Percentiles rank a stretch among this genome's conserved stretches.
Conservation (phyloP, 2,888 invertebrate species). For the Acanthosoma haemorrhoidale region DNA sequence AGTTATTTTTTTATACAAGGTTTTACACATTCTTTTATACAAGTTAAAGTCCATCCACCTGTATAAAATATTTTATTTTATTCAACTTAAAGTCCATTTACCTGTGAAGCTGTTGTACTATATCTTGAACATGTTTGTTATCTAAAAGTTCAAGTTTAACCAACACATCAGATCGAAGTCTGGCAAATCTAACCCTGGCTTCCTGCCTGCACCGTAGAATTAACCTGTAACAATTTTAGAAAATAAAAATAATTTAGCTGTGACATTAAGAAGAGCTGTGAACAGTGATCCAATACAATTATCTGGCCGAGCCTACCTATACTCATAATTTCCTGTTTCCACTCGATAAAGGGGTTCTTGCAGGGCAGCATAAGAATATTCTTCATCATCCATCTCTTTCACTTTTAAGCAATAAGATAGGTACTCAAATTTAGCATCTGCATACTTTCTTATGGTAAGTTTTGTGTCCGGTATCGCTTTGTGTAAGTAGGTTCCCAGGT, state of each 20-base stretch:
- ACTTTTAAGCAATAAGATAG: constrained; percentile 97
- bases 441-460: constrained; percentile 93
- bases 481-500: constrained; percentile 92
- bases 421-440: constrained; percentile 98
- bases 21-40: no score
- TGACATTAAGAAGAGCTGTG: background rate
- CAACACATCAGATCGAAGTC: constrained; percentile 80
- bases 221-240: constrained; percentile 58
- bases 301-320: constrained; percentile 62
- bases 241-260: background rate
- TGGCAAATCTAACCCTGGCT: constrained; percentile 78
- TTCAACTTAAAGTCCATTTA: no score
- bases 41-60: no score
- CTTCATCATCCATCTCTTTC: constrained; percentile 99
- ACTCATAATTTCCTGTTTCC: constrained; percentile 99
- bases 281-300: background rate
- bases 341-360: constrained; percentile 96
- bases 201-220: constrained; percentile 94
- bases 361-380: constrained; percentile 83
- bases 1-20: no score
- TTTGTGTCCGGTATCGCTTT: constrained; percentile 98
- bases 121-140: constrained; percentile 96
- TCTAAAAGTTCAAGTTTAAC: constrained; percentile 96
- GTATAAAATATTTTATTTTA: no score
- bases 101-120: constrained; percentile 76